Evolutionary conservation across 37 sponge, comb jelly and placozoan species (phyloP).

Genomic region (Spongilla lacustris): DNA sequence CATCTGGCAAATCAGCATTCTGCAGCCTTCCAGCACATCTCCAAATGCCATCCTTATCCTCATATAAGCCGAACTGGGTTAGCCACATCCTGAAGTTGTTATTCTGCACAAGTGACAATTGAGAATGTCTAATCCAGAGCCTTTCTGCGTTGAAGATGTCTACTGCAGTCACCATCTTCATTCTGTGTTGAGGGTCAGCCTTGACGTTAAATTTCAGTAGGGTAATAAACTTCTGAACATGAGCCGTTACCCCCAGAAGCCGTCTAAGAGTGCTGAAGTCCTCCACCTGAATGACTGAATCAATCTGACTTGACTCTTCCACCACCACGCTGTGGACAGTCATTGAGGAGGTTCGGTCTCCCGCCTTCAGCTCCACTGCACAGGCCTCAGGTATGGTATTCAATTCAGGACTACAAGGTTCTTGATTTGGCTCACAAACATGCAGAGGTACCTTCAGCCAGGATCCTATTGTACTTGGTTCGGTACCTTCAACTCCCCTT

Average conservation of each 20-base stretch:
- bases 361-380: neutral
- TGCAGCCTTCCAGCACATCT: constrained; percentile 28
- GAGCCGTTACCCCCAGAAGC: constrained; percentile 11
- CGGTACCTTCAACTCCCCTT: constrained; percentile 12
- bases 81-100: neutral
- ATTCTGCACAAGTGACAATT: neutral
- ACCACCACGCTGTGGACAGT: neutral
- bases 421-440: neutral
- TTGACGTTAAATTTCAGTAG: neutral
- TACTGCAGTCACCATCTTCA: neutral
- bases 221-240: neutral
- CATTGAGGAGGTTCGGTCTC: neutral
- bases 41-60: constrained; percentile 14
- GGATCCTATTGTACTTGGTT: neutral
- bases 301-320: neutral
- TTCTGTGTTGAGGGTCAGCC: neutral
- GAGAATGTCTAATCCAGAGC: constrained; percentile 25
- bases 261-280: neutral
- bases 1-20: constrained; percentile 19
- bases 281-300: neutral
- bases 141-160: neutral
- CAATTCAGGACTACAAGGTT: neutral
- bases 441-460: constrained; percentile 1
- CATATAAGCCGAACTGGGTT: neutral
- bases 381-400: neutral